Base-by-base conservation (phyloP, 2,888 invertebrate species). In the Crossocerus cetratus region DNA sequence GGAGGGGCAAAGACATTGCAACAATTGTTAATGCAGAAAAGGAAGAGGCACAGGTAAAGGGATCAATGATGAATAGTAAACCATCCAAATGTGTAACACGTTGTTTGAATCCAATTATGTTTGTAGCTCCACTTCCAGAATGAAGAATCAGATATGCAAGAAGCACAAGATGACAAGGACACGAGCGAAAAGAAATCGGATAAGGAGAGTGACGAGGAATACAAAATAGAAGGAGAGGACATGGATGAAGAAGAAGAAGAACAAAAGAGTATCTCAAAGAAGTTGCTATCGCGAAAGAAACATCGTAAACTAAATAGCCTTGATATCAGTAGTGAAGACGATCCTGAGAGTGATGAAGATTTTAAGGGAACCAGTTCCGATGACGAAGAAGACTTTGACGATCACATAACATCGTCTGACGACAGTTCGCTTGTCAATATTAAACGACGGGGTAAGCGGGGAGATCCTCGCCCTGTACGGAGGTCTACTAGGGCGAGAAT, bases 1-100 rank as follows among this genome's bases (percentile, higher is more conserved):
- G 95, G 0, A 93, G 96, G 21, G 98, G 98, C 0, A 98, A 98
- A 89, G 97, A 98, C 89, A 97, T 97, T 83, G 94, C 95, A n/a
- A 97, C 96, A 64, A 97, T 97, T 79, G 95, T 95, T 1, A 90
- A 91, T 69, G 95, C 95, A 79, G 95, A 94, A 62, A 94, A 94
- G 81, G 95, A 95, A 81, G 94, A 95, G 86, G 88, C 88, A 4
- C 79, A 86, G 72, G 82, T 78, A 74, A 65, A 45, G 32, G 11
- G 11, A 5, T 32, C 0, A 32, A 8, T 3, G 8, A 3, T 32
- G 11, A 11, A 32, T 32, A 5, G 0, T 32, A 32, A 32, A 32
- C 5, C 11, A 32, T 32, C 5, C 0, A 32, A 8, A 32, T 32
- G 32, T 32, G 2, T 32, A 32, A 32, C 23, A 32, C 23, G 1